Percentiles rank a stretch among this genome's conserved stretches.
Conservation (phyloP, 2,113 vertebrate species). For the Nannospalax galili region DNA sequence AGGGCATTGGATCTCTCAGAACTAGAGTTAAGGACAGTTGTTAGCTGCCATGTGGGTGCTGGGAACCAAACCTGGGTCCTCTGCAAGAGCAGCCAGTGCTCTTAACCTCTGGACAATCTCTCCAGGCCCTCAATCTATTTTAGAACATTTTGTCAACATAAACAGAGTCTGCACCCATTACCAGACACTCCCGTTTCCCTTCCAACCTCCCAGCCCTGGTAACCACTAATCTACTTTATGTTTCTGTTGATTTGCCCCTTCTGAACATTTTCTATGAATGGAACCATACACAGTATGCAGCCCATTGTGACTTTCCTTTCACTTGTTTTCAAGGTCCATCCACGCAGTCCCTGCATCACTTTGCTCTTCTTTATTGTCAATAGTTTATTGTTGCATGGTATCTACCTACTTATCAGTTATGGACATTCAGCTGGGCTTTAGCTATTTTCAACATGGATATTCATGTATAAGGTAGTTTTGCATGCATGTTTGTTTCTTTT, state of each 20-base stretch:
- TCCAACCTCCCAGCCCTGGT: not conserved
- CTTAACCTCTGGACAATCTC: too few species aligned
- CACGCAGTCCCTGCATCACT: not conserved
- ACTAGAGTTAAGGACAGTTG: too few species aligned
- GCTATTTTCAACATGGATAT: not conserved
- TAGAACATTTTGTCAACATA: not conserved
- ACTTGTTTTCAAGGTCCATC: not conserved
- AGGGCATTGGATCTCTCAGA: too few species aligned
- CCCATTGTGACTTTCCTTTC: not conserved
- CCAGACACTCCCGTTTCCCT: not conserved
- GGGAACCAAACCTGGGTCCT: too few species aligned
- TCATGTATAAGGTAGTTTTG: not conserved
- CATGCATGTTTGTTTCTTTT: not conserved
- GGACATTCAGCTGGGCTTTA: not conserved
- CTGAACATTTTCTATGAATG: not conserved
- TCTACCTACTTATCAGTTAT: not conserved
- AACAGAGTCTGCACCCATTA: not conserved
- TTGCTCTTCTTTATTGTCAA: not conserved
- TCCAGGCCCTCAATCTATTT: not conserved
- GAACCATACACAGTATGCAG: not conserved
- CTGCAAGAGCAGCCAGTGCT: too few species aligned
- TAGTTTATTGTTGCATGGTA: not conserved
- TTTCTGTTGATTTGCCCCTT: not conserved
- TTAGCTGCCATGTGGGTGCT: too few species aligned
- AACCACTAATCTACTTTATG: not conserved